Percentiles rank a stretch among this genome's conserved stretches.
Conservation (phyloP, 1,140 invertebrate species). For the Mesaphorura yosii region DNA sequence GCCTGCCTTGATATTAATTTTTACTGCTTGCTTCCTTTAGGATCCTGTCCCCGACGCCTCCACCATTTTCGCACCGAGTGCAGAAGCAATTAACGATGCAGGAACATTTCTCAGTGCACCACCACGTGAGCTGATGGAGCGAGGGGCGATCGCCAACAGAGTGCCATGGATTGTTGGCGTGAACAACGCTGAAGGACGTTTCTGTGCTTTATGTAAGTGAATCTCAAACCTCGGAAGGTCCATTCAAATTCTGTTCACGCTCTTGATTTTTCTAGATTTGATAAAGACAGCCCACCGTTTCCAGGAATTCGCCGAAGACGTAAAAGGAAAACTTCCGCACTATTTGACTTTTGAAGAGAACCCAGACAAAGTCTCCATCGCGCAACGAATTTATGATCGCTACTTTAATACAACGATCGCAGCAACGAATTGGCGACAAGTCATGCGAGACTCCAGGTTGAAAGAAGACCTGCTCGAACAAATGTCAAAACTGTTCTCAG, state of each 20-base stretch:
- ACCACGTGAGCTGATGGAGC: constrained; percentile 34
- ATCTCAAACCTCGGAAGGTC: not conserved
- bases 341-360: no score
- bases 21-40: not conserved
- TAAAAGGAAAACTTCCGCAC: not conserved
- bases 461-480: not conserved
- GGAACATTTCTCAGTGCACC: constrained; percentile 37
- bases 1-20: not conserved
- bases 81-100: constrained; percentile 40
- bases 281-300: not conserved
- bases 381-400: no score
- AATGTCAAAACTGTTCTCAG: not conserved
- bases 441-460: not conserved
- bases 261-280: not conserved
- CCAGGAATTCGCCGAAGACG: not conserved
- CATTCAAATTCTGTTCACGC: not conserved
- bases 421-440: no score
- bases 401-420: no score
- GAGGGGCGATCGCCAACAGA: constrained; percentile 33
- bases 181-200: not conserved
- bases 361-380: no score
- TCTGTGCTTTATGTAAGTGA: not conserved
- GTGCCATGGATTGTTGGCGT: constrained; percentile 6
- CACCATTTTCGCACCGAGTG: constrained; percentile 5
- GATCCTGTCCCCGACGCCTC: not conserved